Evolutionary conservation across 2,797 vertebrate genomes (phyloP).

Genomic region (Smutsia gigantea): DNA sequence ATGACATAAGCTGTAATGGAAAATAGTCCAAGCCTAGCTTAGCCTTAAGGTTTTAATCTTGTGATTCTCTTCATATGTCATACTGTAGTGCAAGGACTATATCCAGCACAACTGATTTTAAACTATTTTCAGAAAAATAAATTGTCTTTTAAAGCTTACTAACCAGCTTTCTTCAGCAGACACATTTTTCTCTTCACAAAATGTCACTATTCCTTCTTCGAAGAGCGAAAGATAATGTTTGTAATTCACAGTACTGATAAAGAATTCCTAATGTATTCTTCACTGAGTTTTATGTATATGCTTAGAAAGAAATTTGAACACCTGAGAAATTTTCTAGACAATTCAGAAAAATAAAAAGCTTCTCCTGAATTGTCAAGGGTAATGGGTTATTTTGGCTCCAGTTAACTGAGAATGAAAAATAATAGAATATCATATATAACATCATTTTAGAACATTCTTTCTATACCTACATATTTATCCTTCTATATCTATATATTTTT

Average conservation of each 20-base stretch:
- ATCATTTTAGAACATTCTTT: neutral
- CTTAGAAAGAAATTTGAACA: neutral
- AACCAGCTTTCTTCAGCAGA: neutral
- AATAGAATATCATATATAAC: neutral
- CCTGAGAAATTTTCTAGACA: conserved; percentile 13
- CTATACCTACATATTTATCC: neutral
- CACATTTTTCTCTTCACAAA: conserved; percentile 46
- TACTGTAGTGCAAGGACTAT: neutral
- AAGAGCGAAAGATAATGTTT: neutral
- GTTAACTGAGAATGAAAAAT: neutral
- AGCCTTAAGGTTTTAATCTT: conserved; percentile 52
- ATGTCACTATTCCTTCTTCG: neutral
- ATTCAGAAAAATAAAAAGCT: conserved; percentile 23
- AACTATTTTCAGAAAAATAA: conserved; percentile 60
- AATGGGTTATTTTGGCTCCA: neutral
- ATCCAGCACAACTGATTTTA: neutral
- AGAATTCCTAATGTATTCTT: neutral
- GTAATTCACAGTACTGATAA: neutral
- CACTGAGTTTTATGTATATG: neutral
- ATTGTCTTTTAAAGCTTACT: conserved; percentile 46
- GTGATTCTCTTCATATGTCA: neutral
- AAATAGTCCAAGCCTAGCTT: conserved; percentile 47
- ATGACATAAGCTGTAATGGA: neutral
- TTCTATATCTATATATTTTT: neutral
- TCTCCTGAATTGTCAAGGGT: neutral